Percentiles rank a stretch among this genome's conserved stretches.
These are phyloP conservation scores for Anoplopoma fimbria DNA, from an alignment of 2,113 vertebrate genomes.

Conservation along the genomic window DNA sequence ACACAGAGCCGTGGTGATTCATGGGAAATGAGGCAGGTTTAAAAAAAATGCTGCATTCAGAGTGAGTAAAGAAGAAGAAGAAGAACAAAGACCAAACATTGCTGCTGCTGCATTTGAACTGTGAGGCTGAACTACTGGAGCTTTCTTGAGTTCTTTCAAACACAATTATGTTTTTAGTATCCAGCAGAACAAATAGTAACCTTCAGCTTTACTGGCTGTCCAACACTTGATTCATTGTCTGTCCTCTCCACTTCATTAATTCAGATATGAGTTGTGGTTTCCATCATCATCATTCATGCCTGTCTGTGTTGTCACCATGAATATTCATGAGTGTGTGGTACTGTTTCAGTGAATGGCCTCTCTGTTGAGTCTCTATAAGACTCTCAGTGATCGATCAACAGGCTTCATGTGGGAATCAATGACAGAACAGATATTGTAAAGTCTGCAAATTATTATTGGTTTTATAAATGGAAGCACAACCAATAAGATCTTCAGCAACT, in stretches of 20 bases:
- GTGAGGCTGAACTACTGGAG: neutral
- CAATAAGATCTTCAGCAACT: neutral
- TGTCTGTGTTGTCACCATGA: neutral
- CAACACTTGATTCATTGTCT: neutral
- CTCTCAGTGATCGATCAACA: neutral
- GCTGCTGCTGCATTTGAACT: neutral
- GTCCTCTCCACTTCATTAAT: neutral
- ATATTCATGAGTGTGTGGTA: constrained; percentile 4
- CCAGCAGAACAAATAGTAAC: neutral
- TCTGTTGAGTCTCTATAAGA: neutral
- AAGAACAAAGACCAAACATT: neutral
- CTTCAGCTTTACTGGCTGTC: neutral
- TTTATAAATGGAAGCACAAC: neutral
- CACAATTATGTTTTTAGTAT: neutral
- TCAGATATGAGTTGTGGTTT: neutral
- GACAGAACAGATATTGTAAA: too few relatives aligned
- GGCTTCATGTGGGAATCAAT: neutral
- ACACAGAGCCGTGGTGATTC: neutral
- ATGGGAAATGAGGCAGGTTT: neutral
- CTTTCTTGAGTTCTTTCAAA: neutral
- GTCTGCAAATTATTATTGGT: neutral
- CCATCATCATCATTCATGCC: constrained; percentile 7
- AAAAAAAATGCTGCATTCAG: neutral
- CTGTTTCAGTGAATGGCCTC: constrained; percentile 2
- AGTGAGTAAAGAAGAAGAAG: neutral